These are phyloP conservation scores for Pseudolycoriella hygida DNA, from an alignment of 2,888 invertebrate genomes.

Conservation along the genomic window DNA sequence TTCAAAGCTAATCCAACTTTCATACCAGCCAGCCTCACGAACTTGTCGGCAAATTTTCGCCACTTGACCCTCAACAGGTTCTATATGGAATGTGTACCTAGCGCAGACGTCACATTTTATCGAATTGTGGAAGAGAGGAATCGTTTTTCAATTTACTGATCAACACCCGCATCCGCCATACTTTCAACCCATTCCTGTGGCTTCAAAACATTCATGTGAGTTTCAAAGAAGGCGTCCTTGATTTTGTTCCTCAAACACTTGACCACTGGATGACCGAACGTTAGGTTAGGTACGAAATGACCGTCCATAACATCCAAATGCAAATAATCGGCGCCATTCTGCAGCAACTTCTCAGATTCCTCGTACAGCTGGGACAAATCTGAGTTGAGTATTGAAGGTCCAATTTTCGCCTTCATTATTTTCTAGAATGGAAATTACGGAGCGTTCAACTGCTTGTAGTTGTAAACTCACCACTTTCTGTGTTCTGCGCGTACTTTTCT, in stretches of 20 bases:
- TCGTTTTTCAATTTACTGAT: slow-evolving; percentile 32
- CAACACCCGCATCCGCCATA: slow-evolving; percentile 95
- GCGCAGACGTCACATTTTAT: too few species aligned
- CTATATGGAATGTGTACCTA: slow-evolving; percentile 87
- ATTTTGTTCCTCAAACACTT: slow-evolving; percentile 80
- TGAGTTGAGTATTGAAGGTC: slow-evolving; percentile 92
- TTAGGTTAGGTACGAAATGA: slow-evolving; percentile 94
- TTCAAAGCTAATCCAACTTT: slow-evolving; percentile 91
- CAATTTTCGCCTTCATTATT: slow-evolving; percentile 58
- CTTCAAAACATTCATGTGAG: slow-evolving; percentile 97
- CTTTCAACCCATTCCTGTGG: slow-evolving; percentile 53
- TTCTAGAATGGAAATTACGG: too few species aligned
- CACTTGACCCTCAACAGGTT: slow-evolving; percentile 57
- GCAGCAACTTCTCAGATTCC: slow-evolving; percentile 75
- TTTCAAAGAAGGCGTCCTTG: slow-evolving; percentile 77
- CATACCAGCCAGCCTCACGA: slow-evolving; percentile 87
- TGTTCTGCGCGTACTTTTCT: too few species aligned
- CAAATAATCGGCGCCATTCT: slow-evolving; percentile 91
- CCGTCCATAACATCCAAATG: slow-evolving; percentile 99
- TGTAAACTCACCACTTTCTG: too few species aligned
- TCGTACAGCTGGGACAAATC: slow-evolving; percentile 70
- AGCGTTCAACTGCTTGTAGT: too few species aligned
- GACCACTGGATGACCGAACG: slow-evolving; percentile 91
- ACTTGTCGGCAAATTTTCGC: slow-evolving; percentile 65
- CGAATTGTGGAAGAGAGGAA: too few species aligned